Evolutionary conservation across 2,888 invertebrate species (phyloP), one percentile per base, ranked within the genome.

Genomic region (Agonopterix arenella): DNA sequence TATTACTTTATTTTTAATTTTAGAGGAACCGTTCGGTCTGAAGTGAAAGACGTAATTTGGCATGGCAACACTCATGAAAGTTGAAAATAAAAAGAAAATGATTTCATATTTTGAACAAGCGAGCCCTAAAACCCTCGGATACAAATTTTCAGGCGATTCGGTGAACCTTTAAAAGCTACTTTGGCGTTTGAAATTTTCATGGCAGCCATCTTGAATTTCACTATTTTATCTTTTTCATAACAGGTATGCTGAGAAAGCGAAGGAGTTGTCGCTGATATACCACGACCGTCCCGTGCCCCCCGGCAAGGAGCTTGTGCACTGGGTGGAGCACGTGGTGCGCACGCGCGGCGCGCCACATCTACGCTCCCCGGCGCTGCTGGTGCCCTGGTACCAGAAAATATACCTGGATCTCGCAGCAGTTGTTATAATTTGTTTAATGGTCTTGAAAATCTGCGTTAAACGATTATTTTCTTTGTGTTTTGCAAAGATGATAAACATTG

Each of bases 271-370:
- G 0, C 57, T 61, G 2, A 55, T 73, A n/a, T 79, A 74, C 56
- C 77, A 76, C 48, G 64, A 78, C 46, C 84, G 93, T 1, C 91
- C 90, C 0, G 73, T 89, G 48, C 75, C 88, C 5, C 91, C 93
- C 0, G 73, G 92, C 47, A 89, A 90, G 11, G 90, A 90, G 9
- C 89, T 93, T 16, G 80, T 92, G n/a, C 93, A 92, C 78, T 93
- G 93, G 93, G 89, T 93, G 40, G 93, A 93, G 68, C 92, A 93
- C 66, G 91, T 93, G 3, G 89, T 90, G 0, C 73, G 84, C 52
- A 91, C 92, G 0, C 71, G 80, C 8, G 92, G 93, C 0, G 91
- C 91, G 0, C 84, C 82, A 8, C 82, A 92, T 64, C 66, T 90
- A 3, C 68, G 70, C 7, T 80, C 81, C 1, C 70, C 75, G 4